Evolutionary conservation across 2,888 invertebrate species (phyloP), one percentile per base, ranked within the genome.

Genomic region (Ctena decussata): DNA sequence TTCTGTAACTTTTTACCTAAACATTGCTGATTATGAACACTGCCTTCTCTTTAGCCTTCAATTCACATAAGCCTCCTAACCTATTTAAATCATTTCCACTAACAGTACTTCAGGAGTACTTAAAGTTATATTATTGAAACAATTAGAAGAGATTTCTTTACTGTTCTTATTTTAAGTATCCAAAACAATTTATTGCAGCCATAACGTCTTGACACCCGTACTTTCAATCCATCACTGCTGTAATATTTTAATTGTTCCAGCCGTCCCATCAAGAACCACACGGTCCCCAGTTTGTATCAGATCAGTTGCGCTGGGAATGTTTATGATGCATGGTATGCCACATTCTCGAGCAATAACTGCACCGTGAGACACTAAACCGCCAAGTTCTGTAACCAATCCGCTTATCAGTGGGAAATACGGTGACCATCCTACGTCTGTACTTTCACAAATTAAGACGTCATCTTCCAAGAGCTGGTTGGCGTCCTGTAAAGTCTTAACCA

Each of bases 291-390:
- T 97, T 91, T 96, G 96, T 93, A 98, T 97, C 15, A 96, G 80
- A 44, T 77, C 35, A 0, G 98, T 98, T 0, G 97, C 98, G 84
- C 96, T 96, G 35, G 96, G 95, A 0, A 97, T 97, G 35, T 97
- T 97, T 24, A 98, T 97, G 32, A 98, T 96, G 93, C 98, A 98
- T 0, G 98, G 98, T 69, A 98, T 94, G 0, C 98, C 98, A 94
- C 97, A 98, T 95, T 98, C 98, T 85, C 98, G 96, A 0, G 98
- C 98, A 69, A 98, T 97, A 0, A 98, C 98, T 39, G 98, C 98
- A 97, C 97, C 98, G 92, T 98, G 98, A 44, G 98, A 98, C 90
- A 98, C 97, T 5, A 98, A 96, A 32, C 98, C 98, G 0, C 98
- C 98, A 0, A 98, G 96, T 95, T 98, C 98, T 0, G 98, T 98